Base-by-base conservation (phyloP, 2,888 invertebrate species). In the Nemotelus nigrinus region DNA sequence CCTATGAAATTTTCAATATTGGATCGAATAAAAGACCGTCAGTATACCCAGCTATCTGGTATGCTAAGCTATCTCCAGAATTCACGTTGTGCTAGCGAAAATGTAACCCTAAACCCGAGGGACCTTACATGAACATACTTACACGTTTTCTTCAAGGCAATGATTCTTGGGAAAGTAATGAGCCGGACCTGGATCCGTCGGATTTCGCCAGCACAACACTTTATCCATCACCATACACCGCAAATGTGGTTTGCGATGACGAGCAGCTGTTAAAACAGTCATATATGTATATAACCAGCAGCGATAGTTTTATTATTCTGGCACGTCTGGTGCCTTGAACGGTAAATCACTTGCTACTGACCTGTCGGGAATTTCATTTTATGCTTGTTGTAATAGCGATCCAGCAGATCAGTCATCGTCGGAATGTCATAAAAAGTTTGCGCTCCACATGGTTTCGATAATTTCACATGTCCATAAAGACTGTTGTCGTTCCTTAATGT, bases 141-240 rank as follows among this genome's bases (percentile, higher is more conserved):
- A 75, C 75, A 75, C 55, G 50, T 75, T 76, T 0, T 50, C 53
- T 41, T 53, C 78, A 0, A 55, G n/a, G 58, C 60, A 63, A 67
- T 77, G 74, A 58, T 72, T 79, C 3, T 58, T 44, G 43, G 82
- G 81, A 47, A 79, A 83, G 80, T 90, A 90, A 76, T 85, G 82
- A 0, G 88, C 88, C 0, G 91, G 90, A 0, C 90, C 89, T 0
- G 91, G 91, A 1, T 89, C 88, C 0, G 85, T 81, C 0, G 89
- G 88, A 70, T 88, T 85, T 64, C 86, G 87, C 45, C 87, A 84
- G 81, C 89, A 89, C 84, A 90, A 86, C 1, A 88, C 84, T 10
- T 89, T 78, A 80, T 91, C 89, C 2, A 87, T 87, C 58, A 91
- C 82, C 81, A 89, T 87, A 74, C 84, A 86, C 8, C 91, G 86